Evolutionary conservation across 2,888 invertebrate genomes (phyloP), one percentile per base, ranked within the genome.

Genomic region (Corbicula japonica): DNA sequence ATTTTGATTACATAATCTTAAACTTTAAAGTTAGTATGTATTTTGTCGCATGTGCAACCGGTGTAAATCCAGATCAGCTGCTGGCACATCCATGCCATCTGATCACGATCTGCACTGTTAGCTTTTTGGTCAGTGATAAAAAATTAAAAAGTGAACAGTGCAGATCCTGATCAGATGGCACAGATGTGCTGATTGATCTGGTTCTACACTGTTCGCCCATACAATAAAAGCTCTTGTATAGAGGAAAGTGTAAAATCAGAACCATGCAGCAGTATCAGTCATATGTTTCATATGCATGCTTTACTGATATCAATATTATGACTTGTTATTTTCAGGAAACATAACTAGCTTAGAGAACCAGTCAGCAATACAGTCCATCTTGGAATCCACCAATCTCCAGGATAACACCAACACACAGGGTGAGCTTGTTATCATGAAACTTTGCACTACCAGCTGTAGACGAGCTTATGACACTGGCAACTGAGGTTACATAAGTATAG

Each of bases 291-390:
- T n/a, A n/a, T n/a, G n/a, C 18, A 12, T 38, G 8, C 8, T 38
- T 38, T 8, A 38, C 41, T 12, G 18, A 12, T 38, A 15, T 12
- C 18, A 8, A 38, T 15, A 8, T 38, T 8, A 38, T 12, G 21
- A 18, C 21, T 48, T 21, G 10, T 10, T 15, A 8, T 4, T 74
- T 66, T 32, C 48, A 77, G 79, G 79, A 10, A 68, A 73, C 18
- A 73, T 80, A 61, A 66, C 85, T 23, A 83, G 54, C 23, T 88
- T 92, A 68, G 92, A 93, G 84, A 92, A 88, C 70, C 92, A 93
- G 84, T 92, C 93, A 18, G 92, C 92, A n/a, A 93, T 93, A 5
- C 92, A 93, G 81, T 92, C 93, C 6, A 81, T 93, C 35, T 83
- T 93, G 35, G 93, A 93, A 6, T 91, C 92, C 18, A 89, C 92